phyloP scores from a whole-genome alignment of 2,113 vertebrate species.

The Takifugu flavidus region DNA sequence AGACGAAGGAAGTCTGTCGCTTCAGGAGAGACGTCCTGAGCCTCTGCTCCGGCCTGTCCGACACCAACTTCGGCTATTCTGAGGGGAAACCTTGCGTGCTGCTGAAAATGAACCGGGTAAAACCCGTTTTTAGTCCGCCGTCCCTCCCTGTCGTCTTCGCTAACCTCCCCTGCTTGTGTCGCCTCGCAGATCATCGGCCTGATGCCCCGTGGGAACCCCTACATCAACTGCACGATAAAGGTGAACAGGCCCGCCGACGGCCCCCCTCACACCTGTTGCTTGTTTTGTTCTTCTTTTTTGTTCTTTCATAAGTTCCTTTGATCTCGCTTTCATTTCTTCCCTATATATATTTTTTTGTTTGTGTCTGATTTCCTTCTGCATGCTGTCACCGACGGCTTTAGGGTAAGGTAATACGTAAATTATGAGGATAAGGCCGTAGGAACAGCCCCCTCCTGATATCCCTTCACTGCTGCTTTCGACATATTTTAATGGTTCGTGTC shows the following conservation, averaged over 20 bases:
- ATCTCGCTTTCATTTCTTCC: slow-evolving; percentile 44
- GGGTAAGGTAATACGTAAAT: slow-evolving; percentile 67
- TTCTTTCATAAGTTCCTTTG: slow-evolving; percentile 50
- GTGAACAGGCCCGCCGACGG: slow-evolving; percentile 65
- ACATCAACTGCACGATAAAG: slow-evolving; percentile 82
- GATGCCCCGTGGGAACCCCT: slow-evolving; percentile 82
- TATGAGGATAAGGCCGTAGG: slow-evolving; percentile 46
- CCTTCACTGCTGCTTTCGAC: slow-evolving; percentile 23
- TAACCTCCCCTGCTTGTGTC: slow-evolving; percentile 34
- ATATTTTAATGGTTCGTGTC: slow-evolving; percentile 8
- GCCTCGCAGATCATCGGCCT: slow-evolving; percentile 88
- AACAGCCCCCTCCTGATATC: slow-evolving; percentile 27
- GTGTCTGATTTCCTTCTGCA: slow-evolving; percentile 81
- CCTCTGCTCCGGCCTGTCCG: slow-evolving; percentile 81
- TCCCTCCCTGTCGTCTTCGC: background rate
- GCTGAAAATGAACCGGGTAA: slow-evolving; percentile 96
- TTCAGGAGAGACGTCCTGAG: slow-evolving; percentile 81
- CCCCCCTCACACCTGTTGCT: background rate
- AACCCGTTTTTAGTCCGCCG: background rate
- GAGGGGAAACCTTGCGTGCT: slow-evolving; percentile 86
- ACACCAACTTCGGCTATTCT: slow-evolving; percentile 83
- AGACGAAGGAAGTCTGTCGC: slow-evolving; percentile 78
- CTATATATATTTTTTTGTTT: slow-evolving; percentile 45
- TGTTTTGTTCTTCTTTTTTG: slow-evolving; percentile 35
- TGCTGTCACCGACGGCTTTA: slow-evolving; percentile 84